Base-by-base conservation (phyloP, 2,888 invertebrate genomes). In the Eupithecia centaureata region DNA sequence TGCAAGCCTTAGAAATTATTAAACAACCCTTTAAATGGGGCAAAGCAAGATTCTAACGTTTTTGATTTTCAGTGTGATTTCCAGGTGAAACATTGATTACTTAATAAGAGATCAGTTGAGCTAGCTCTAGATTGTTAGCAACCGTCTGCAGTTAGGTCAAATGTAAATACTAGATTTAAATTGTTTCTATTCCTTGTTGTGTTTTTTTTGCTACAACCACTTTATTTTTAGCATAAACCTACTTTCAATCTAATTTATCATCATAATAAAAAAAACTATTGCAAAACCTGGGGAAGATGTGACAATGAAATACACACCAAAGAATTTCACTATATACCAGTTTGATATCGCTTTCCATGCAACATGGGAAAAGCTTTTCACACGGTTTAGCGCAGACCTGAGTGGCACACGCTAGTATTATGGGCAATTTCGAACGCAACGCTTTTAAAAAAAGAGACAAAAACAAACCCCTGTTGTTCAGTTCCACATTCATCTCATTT, bases 351-450 rank as follows among this genome's bases (percentile, higher is more conserved):
- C 33, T 58, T 33, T 58, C 52, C 52, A 52, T 33, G 30, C 15
- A 83, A 80, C 86, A 85, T 79, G 78, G 81, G 82, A 82, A 82
- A 82, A 86, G 85, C 79, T 81, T 80, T 87, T 86, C 84, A 77
- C 86, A 87, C 77, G 83, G 82, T 64, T 18, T 18, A 57, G 18
- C n/a, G 56, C 18, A 18, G 56, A 56, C 18, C 8, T 10, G 30
- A 30, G 30, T 56, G 30, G n/a, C 30, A 18, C 56, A 25, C 51
- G 15, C 25, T 8, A 27, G 52, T 52, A 13, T 27, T 25, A 30
- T 56, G 80, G 81, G 83, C 79, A 83, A 13, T 60, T 60, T 67
- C 58, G 38, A 62, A 52, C 38, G 58, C 30, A 74, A 77, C 77
- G 81, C 81, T 81, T 68, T 51, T 51, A 51, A 73, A 86, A 87